A percentile compares a stretch with the other conserved stretches of the same genome.
Conservation (phyloP, 2,113 vertebrate species). For the Myanophis thanlyinensis region DNA sequence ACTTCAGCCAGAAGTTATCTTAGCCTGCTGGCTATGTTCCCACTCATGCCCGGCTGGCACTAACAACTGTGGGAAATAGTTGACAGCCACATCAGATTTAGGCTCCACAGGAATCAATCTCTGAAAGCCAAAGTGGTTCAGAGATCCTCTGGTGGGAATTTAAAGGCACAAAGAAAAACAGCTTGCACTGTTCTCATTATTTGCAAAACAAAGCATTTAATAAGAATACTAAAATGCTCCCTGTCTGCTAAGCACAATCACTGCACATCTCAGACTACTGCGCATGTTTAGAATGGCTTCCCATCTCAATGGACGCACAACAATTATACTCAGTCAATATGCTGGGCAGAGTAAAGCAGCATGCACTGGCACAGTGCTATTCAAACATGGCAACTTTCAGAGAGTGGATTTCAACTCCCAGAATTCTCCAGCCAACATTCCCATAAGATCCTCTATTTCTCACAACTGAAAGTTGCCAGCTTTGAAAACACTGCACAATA, state of each 20-base stretch:
- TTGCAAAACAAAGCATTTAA: slow-evolving; percentile 67
- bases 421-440: not conserved
- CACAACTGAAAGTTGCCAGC: not conserved
- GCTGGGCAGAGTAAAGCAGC: not conserved
- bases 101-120: slow-evolving; percentile 52
- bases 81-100: slow-evolving; percentile 51
- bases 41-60: slow-evolving; percentile 15
- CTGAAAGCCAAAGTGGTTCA: slow-evolving; percentile 46
- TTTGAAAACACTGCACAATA: not conserved
- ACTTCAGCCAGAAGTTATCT: slow-evolving; percentile 41
- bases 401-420: not conserved
- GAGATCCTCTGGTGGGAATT: slow-evolving; percentile 58
- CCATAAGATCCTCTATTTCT: too few relatives aligned
- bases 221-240: slow-evolving; percentile 50
- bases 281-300: slow-evolving; percentile 39
- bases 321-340: not conserved
- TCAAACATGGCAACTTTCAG: not conserved
- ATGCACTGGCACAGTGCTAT: not conserved
- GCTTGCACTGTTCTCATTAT: slow-evolving; percentile 71
- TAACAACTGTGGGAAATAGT: slow-evolving; percentile 47
- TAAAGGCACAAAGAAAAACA: slow-evolving; percentile 66
- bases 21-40: slow-evolving; percentile 31
- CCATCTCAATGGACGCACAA: not conserved
- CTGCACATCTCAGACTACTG: slow-evolving; percentile 35
- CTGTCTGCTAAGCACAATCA: slow-evolving; percentile 44